Conservation (phyloP, 2,113 vertebrate genomes). For the Sylvia atricapilla region DNA sequence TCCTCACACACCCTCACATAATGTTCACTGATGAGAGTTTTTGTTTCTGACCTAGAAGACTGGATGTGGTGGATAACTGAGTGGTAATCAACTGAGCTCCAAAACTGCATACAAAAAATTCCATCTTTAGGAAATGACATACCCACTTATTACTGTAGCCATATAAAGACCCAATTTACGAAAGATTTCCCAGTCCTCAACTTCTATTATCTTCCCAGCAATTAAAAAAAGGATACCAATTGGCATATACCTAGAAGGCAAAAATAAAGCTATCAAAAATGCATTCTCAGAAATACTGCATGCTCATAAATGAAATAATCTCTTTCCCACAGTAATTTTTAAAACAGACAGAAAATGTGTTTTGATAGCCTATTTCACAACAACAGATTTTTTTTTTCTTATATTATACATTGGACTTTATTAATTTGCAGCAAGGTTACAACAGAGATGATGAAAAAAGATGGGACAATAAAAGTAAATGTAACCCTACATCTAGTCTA, state of each 20-base stretch:
- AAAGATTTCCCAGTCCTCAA: slow-evolving; percentile 98
- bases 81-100: neutral
- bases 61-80: neutral
- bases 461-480: neutral
- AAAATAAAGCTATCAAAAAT: slow-evolving; percentile 24
- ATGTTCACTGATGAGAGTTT: neutral
- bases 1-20: neutral
- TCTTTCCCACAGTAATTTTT: neutral
- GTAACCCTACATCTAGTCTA: neutral
- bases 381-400: neutral
- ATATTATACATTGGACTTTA: neutral
- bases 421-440: neutral
- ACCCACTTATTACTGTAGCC: slow-evolving; percentile 97
- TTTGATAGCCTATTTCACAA: neutral
- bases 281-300: neutral
- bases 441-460: neutral
- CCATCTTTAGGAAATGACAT: slow-evolving; percentile 54
- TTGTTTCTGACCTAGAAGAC: neutral
- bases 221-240: slow-evolving; percentile 94
- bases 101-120: neutral
- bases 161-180: slow-evolving; percentile 96
- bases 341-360: neutral
- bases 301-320: neutral
- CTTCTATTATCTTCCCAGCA: slow-evolving; percentile 96
- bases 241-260: slow-evolving; percentile 91